Evolutionary conservation across 2,797 vertebrate species (phyloP).

Genomic region (Spheniscus humboldti): DNA sequence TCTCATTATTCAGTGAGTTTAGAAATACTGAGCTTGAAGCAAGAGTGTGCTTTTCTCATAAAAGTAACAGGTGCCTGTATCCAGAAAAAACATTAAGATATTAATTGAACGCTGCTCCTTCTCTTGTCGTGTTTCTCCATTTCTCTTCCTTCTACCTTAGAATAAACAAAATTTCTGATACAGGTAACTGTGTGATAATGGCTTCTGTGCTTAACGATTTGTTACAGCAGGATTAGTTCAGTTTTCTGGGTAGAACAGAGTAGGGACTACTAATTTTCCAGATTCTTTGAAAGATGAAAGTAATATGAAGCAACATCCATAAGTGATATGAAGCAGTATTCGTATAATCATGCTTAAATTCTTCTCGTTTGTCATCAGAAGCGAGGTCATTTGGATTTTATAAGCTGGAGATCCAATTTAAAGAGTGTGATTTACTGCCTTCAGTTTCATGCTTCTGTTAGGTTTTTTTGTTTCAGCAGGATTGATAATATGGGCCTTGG

Average conservation of each 20-base stretch:
- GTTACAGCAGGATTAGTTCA: background rate
- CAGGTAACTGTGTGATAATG: background rate
- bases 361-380: background rate
- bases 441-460: background rate
- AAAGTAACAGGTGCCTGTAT: background rate
- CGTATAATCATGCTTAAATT: background rate
- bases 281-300: background rate
- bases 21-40: background rate
- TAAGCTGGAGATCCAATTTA: conserved; percentile 41
- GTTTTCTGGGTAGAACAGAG: background rate
- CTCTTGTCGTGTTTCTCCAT: background rate
- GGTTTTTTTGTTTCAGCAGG: conserved; percentile 2
- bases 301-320: background rate
- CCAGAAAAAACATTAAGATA: background rate
- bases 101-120: background rate
- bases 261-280: background rate
- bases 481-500: conserved; percentile 46
- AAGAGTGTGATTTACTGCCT: conserved; percentile 35
- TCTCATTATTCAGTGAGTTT: background rate
- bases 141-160: background rate
- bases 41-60: background rate
- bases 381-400: conserved; percentile 41
- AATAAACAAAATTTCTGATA: background rate
- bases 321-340: background rate
- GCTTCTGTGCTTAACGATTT: background rate